A percentile compares a stretch with the other conserved stretches of the same genome.
These are phyloP conservation scores for Enteromius unitaeniatus DNA, from an alignment of 2,797 vertebrate species.

Conservation along the genomic window DNA sequence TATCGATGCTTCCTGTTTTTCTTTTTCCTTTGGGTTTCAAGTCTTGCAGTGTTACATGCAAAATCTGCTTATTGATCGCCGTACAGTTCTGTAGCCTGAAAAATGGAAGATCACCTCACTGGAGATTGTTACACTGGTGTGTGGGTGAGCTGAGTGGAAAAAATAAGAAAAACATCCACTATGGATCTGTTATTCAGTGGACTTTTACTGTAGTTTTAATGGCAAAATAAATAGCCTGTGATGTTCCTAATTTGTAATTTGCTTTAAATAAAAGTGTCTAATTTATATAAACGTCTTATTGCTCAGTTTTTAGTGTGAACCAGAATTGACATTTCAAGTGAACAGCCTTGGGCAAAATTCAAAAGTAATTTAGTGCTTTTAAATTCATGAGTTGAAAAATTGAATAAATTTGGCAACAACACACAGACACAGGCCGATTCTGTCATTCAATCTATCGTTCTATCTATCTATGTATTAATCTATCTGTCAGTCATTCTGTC, in stretches of 20 bases:
- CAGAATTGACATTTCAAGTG: not conserved
- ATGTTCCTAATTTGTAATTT: not conserved
- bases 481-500: not conserved
- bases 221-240: not conserved
- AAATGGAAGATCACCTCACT: constrained; percentile 38
- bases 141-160: constrained; percentile 15
- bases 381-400: not conserved
- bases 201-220: not conserved
- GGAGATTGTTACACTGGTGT: constrained; percentile 22
- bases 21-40: constrained; percentile 20
- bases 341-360: not conserved
- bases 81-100: constrained; percentile 4
- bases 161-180: constrained; percentile 5
- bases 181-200: not conserved
- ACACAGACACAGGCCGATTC: not conserved
- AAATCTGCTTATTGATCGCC: constrained; percentile 45
- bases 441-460: not conserved
- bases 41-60: constrained; percentile 19
- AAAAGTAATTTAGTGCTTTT: not conserved
- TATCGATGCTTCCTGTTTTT: constrained; percentile 35
- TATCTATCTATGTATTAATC: not conserved
- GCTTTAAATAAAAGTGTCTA: not conserved
- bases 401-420: not conserved
- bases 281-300: not conserved
- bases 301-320: not conserved